Percentiles rank a stretch among this genome's conserved stretches.
phyloP scores from a whole-genome alignment of 2,113 vertebrate species.

The Rafetus swinhoei region DNA sequence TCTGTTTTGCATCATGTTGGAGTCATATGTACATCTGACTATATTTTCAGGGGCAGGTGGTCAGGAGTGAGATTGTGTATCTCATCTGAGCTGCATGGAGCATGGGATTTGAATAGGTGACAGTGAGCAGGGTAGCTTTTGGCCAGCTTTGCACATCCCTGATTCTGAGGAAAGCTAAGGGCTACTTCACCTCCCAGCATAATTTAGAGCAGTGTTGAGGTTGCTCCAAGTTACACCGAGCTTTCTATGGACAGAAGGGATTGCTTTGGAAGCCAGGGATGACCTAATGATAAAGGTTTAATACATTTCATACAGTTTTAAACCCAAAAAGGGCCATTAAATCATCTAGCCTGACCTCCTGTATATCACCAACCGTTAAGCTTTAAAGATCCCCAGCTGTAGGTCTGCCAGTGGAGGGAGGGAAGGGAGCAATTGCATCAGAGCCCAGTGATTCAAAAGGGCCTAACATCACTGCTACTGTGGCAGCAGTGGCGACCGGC shows the following conservation, averaged over 20 bases:
- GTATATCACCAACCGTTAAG: not conserved
- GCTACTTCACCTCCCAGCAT: not conserved
- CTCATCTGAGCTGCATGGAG: not conserved
- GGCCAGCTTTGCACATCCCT: conserved; percentile 33
- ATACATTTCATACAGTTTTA: not conserved
- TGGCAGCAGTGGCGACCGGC: no score
- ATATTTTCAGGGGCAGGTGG: conserved; percentile 44
- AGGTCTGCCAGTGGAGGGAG: no score
- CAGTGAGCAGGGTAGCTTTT: not conserved
- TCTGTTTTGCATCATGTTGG: not conserved
- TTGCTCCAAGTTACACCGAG: not conserved
- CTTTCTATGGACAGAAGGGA: not conserved
- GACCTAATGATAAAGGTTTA: not conserved
- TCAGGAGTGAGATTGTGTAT: conserved; percentile 33
- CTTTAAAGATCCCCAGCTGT: not conserved
- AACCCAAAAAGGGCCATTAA: not conserved
- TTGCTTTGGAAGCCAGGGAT: not conserved
- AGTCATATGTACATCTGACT: conserved; percentile 22
- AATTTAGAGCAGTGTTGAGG: not conserved
- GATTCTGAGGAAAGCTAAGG: conserved; percentile 16
- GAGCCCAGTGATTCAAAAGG: no score
- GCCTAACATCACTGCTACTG: no score
- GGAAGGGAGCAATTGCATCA: no score
- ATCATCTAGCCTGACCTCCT: not conserved
- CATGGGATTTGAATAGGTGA: conserved; percentile 39